Conservation (phyloP, 2,888 invertebrate genomes). For the Acanthoscelides obtectus region DNA sequence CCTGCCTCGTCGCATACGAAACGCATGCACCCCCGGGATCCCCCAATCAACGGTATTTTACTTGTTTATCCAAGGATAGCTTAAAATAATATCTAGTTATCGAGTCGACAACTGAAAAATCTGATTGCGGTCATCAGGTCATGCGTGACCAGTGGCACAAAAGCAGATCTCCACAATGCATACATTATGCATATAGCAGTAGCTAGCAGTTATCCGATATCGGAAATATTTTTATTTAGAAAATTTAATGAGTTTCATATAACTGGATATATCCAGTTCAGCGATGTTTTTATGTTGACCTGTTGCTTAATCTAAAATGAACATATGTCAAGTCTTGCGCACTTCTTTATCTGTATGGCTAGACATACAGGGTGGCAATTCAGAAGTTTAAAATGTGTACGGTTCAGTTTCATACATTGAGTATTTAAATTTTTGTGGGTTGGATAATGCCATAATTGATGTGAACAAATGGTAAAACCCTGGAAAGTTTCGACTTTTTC, state of each 20-base stretch:
- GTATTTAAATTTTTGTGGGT: no score
- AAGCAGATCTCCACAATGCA: background rate
- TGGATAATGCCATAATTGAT: no score
- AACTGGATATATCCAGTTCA: constrained; percentile 35
- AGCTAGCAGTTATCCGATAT: background rate
- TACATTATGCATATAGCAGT: background rate
- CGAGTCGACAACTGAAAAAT: no score
- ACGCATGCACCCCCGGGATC: no score
- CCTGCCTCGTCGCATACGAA: no score
- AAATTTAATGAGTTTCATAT: constrained; percentile 17
- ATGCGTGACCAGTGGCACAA: background rate
- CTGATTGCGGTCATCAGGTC: background rate
- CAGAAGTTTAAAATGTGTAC: no score
- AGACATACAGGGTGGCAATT: background rate
- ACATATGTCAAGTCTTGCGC: background rate
- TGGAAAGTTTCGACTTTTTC: no score
- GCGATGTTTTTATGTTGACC: constrained; percentile 24
- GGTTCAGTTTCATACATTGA: no score
- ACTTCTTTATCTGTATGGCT: background rate
- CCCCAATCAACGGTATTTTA: no score
- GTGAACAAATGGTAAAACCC: no score
- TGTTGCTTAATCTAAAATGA: constrained; percentile 22
- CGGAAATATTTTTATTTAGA: background rate
- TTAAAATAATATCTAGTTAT: no score
- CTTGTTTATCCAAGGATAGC: no score